Evolutionary conservation across 2,113 vertebrate genomes (phyloP).

Genomic region (Amphiprion percula): DNA sequence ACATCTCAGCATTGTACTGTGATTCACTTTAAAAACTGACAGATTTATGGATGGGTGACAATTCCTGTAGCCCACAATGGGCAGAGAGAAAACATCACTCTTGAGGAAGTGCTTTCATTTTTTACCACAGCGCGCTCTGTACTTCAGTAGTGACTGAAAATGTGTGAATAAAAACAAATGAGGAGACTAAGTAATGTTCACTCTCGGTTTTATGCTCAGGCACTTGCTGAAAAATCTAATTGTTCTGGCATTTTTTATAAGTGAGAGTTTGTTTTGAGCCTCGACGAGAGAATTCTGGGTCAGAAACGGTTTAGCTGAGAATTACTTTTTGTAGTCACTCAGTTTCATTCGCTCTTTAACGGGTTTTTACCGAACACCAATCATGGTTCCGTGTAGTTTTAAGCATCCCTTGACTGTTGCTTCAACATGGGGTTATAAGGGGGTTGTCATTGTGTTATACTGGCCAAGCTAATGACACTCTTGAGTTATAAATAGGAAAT

Average conservation of each 20-base stretch:
- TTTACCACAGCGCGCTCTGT: not conserved
- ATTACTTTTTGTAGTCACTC: not conserved
- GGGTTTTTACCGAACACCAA: constrained; percentile 7
- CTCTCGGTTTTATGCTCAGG: not conserved
- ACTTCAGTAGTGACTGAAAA: constrained; percentile 2
- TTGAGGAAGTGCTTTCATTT: not conserved
- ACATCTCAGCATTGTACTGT: constrained; percentile 12
- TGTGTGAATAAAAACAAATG: constrained; percentile 4
- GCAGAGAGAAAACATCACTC: not conserved
- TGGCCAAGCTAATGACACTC: constrained; percentile 61
- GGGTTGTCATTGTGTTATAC: constrained; percentile 40
- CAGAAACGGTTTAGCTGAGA: not conserved
- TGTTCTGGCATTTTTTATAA: not conserved
- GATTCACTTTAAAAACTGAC: constrained; percentile 31
- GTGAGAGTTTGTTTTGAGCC: not conserved
- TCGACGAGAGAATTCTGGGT: not conserved
- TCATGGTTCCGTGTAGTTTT: not conserved
- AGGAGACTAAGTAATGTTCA: constrained; percentile 1
- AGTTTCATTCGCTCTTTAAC: not conserved
- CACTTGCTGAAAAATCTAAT: constrained; percentile 1
- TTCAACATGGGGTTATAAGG: constrained; percentile 18
- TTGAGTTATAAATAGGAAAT: constrained; percentile 74
- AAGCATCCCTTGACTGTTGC: constrained; percentile 1
- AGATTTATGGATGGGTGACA: constrained; percentile 42
- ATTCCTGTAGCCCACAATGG: not conserved